Evolutionary conservation across 2,113 vertebrate species (phyloP).

Genomic region (Alethe castanea): DNA sequence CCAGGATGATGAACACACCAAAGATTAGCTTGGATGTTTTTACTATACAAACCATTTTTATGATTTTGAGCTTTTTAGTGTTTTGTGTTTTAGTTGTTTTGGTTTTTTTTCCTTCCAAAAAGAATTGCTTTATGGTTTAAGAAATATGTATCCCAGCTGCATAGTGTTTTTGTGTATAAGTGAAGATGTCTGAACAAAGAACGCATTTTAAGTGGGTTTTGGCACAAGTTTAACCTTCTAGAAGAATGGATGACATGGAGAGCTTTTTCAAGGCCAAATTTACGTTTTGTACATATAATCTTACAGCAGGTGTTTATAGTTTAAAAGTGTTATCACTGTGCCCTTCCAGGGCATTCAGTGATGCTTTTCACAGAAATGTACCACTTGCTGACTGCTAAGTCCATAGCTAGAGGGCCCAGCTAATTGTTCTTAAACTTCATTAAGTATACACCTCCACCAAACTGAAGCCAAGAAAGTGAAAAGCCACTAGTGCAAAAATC

Average conservation of each 20-base stretch:
- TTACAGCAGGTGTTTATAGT: background rate
- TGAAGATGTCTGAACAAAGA: background rate
- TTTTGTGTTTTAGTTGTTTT: background rate
- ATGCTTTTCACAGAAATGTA: background rate
- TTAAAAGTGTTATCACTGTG: background rate
- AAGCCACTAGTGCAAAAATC: background rate
- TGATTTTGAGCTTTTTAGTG: background rate
- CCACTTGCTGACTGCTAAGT: background rate
- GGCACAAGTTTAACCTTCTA: background rate
- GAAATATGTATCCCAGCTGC: background rate
- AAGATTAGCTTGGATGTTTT: background rate
- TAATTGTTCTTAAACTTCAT: background rate
- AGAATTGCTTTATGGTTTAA: background rate
- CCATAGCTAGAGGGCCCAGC: background rate
- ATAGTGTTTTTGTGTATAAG: background rate
- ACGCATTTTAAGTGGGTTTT: background rate
- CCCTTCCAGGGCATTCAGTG: background rate
- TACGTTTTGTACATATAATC: background rate
- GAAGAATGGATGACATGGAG: accelerated
- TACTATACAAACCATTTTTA: background rate
- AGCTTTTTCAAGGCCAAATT: background rate
- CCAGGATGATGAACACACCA: background rate
- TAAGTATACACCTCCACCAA: background rate
- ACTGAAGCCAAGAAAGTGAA: background rate
- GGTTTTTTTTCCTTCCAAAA: background rate